Conservation (phyloP, 2,797 vertebrate genomes). For the Poeciliopsis paucimaculata region DNA sequence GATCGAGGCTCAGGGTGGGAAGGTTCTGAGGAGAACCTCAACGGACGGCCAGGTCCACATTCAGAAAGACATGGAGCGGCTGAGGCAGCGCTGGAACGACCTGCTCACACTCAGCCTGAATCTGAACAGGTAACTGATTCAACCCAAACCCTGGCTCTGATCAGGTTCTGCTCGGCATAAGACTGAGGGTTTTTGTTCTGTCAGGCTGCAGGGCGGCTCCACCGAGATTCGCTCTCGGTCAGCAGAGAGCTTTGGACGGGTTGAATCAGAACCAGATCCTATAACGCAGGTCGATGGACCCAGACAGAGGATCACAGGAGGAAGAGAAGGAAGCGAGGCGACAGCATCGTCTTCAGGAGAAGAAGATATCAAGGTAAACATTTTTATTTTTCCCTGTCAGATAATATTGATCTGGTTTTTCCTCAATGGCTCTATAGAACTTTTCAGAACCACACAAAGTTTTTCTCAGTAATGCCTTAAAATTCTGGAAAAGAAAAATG, state of each 20-base stretch:
- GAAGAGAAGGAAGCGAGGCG: neutral
- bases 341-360: neutral
- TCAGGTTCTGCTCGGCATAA: neutral
- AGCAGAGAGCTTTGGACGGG: neutral
- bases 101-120: slow-evolving; percentile 78
- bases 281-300: slow-evolving; percentile 8
- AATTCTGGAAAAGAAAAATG: neutral
- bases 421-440: neutral
- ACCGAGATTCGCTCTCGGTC: slow-evolving; percentile 24
- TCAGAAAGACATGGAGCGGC: slow-evolving; percentile 80
- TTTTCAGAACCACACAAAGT: neutral
- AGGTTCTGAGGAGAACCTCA: slow-evolving; percentile 84
- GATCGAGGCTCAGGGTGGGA: slow-evolving; percentile 79
- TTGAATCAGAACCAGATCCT: neutral
- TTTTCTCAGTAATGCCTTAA: neutral
- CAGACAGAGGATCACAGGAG: neutral
- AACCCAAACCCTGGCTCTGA: neutral
- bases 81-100: slow-evolving; percentile 79
- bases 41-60: slow-evolving; percentile 84
- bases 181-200: neutral
- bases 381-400: neutral
- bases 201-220: slow-evolving; percentile 70
- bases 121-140: slow-evolving; percentile 71
- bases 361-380: slow-evolving; percentile 21
- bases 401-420: neutral